Percentiles rank a stretch among this genome's conserved stretches.
Conservation (phyloP, 1,140 invertebrate genomes). For the Maconellicoccus hirsutus region DNA sequence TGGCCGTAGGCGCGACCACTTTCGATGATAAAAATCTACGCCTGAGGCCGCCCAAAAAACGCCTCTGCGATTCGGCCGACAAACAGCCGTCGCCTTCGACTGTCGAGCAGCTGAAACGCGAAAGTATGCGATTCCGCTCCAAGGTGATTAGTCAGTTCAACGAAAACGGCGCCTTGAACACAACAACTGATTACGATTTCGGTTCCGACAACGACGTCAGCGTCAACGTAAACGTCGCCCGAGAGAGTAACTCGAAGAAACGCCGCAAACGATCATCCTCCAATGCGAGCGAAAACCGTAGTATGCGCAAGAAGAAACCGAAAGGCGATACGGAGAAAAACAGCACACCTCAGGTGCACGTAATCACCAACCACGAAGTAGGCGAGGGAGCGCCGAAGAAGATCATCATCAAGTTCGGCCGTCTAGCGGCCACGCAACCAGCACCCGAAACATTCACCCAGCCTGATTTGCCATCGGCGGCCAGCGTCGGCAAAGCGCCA, state of each 20-base stretch:
- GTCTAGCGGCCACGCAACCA: slow-evolving; percentile 29
- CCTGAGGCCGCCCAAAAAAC: slow-evolving; percentile 67
- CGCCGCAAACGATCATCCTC: not conserved
- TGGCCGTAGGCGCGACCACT: slow-evolving; percentile 34
- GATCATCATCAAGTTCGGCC: slow-evolving; percentile 51
- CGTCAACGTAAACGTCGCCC: slow-evolving; percentile 17
- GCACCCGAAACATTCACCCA: not conserved
- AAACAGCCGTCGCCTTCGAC: slow-evolving; percentile 42
- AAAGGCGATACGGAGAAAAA: not conserved
- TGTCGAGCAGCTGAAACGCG: slow-evolving; percentile 62
- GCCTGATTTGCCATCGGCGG: not conserved
- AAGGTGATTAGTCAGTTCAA: slow-evolving; percentile 41
- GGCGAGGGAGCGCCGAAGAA: slow-evolving; percentile 41
- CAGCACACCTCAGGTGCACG: slow-evolving; percentile 30
- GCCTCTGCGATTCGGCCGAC: slow-evolving; percentile 40
- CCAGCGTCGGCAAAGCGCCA: not conserved
- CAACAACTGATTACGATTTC: slow-evolving; percentile 39
- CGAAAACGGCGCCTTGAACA: slow-evolving; percentile 27
- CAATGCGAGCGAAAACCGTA: not conserved
- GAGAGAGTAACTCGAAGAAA: not conserved
- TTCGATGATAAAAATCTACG: slow-evolving; percentile 42
- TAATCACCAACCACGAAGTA: slow-evolving; percentile 39
- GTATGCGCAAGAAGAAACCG: not conserved
- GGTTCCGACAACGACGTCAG: slow-evolving; percentile 32
- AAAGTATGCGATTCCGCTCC: slow-evolving; percentile 77